phyloP scores from a whole-genome alignment of 2,113 vertebrate genomes.

The Onychostoma macrolepis region DNA sequence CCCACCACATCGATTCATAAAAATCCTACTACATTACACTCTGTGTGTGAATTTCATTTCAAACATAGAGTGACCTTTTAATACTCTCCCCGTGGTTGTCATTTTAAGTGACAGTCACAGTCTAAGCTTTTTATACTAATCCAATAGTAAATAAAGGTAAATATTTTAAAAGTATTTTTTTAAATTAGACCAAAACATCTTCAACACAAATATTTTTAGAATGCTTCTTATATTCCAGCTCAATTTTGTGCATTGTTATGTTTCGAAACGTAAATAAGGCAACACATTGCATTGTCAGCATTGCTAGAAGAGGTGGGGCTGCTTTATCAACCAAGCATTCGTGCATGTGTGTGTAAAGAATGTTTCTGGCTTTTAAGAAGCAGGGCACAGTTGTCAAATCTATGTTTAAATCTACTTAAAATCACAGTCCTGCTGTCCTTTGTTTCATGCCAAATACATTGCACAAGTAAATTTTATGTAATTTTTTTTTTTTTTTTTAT shows the following conservation, averaged over 20 bases:
- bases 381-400: not conserved
- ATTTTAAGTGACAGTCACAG: not conserved
- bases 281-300: not conserved
- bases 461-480: not conserved
- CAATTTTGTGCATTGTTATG: not conserved
- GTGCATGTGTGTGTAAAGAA: not conserved
- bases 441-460: not conserved
- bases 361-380: not conserved
- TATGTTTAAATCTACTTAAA: not conserved
- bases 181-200: not conserved
- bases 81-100: not conserved
- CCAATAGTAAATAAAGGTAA: not conserved
- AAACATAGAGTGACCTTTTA: not conserved
- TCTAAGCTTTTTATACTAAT: not conserved
- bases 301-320: not conserved
- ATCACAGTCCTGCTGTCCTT: not conserved
- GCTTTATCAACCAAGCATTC: not conserved
- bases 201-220: not conserved
- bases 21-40: not conserved
- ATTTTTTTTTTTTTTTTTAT: too few species aligned
- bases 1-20: conserved; percentile 2
- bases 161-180: not conserved
- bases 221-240: not conserved
- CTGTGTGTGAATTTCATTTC: not conserved
- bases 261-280: not conserved